phyloP scores from a whole-genome alignment of 2,888 invertebrate species.

The Caenorhabditis zanzibari region DNA sequence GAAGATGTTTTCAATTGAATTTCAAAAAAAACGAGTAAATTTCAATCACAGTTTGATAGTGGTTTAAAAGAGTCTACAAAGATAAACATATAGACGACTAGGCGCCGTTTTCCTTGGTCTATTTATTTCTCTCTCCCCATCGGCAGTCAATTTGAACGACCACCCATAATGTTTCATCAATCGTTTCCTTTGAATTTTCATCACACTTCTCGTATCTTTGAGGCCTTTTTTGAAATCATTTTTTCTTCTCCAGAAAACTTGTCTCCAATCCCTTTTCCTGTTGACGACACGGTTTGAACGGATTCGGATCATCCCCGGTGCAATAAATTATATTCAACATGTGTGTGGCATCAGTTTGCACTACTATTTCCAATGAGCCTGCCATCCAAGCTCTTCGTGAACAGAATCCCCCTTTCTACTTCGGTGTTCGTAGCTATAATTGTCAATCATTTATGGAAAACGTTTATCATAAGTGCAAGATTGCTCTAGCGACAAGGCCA shows the following conservation, averaged over 20 bases:
- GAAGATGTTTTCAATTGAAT: neutral
- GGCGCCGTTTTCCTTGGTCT: conserved; percentile 31
- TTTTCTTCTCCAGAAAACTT: conserved; percentile 53
- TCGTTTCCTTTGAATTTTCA: conserved; percentile 3
- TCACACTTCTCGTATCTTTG: neutral
- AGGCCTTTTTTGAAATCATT: neutral
- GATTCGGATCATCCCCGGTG: conserved; percentile 7
- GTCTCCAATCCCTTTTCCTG: neutral
- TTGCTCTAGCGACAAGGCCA: conserved; percentile 27
- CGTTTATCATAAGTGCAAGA: conserved; percentile 6
- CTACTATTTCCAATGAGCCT: neutral
- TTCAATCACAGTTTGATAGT: neutral
- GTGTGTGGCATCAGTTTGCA: conserved; percentile 30
- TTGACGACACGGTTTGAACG: neutral
- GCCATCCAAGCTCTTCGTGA: neutral
- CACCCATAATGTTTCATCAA: conserved; percentile 9
- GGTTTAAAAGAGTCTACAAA: conserved; percentile 4
- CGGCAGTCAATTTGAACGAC: conserved; percentile 21
- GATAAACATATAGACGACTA: conserved; percentile 29
- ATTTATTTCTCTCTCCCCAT: conserved; percentile 11
- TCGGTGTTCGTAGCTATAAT: conserved; percentile 26
- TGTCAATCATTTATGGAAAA: conserved; percentile 40
- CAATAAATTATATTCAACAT: conserved; percentile 23
- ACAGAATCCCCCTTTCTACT: neutral
- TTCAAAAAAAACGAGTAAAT: neutral